phyloP scores from a whole-genome alignment of 1,140 invertebrate genomes.

The Lepidotrigona ventralis region DNA sequence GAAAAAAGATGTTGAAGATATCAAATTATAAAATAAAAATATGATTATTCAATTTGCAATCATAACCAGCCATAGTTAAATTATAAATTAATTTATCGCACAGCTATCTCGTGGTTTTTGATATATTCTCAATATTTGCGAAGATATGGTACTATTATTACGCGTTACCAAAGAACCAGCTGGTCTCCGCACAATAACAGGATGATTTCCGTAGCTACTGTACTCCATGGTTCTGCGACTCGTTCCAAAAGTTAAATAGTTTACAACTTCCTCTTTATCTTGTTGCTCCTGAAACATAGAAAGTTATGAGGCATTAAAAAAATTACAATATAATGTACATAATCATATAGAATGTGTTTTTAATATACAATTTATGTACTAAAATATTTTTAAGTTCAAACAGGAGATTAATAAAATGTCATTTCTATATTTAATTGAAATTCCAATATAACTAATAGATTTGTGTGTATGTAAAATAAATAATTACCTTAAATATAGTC shows the following conservation, averaged over 20 bases:
- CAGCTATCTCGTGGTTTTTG: conserved; percentile 66
- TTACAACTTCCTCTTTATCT: conserved; percentile 60
- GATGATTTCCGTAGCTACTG: conserved; percentile 77
- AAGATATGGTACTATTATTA: conserved; percentile 36
- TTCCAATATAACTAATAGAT: background rate
- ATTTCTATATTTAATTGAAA: background rate
- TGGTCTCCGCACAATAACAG: conserved; percentile 74
- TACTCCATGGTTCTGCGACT: conserved; percentile 77
- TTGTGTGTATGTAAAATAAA: background rate
- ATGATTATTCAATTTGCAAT: conserved; percentile 17
- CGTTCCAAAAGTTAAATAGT: conserved; percentile 75
- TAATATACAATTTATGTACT: background rate
- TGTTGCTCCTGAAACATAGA: conserved; percentile 70
- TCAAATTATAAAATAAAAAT: background rate
- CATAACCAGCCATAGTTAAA: background rate
- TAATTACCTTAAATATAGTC: conserved; percentile 73
- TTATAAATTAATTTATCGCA: conserved; percentile 58
- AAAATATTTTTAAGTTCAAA: background rate
- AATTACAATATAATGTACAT: background rate
- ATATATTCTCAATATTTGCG: conserved; percentile 64
- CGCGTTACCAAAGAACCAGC: conserved; percentile 29
- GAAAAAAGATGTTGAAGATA: background rate
- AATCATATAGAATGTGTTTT: background rate
- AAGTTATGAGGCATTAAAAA: background rate
- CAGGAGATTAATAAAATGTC: background rate